phyloP scores from a whole-genome alignment of 2,797 vertebrate species.

The Kryptopterus vitreolus region DNA sequence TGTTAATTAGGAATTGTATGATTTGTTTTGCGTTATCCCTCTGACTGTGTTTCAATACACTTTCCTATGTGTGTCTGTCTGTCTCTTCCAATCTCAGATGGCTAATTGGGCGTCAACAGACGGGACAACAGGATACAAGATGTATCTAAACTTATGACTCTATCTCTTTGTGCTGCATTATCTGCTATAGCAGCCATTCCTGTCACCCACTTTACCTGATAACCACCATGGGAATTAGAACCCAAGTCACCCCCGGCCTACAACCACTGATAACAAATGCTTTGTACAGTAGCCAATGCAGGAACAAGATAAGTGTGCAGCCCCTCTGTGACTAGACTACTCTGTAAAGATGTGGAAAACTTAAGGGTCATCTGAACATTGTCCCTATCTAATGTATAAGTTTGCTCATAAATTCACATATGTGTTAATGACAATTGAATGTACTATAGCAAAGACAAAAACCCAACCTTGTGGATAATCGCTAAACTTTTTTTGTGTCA shows the following conservation, averaged over 20 bases:
- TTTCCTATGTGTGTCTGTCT: slow-evolving; percentile 24
- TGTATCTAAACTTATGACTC: slow-evolving; percentile 46
- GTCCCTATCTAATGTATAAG: not conserved
- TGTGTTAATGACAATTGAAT: not conserved
- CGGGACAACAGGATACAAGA: slow-evolving; percentile 32
- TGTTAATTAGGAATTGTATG: not conserved
- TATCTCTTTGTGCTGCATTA: slow-evolving; percentile 53
- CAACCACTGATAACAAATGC: slow-evolving; percentile 47
- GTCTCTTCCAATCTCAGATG: slow-evolving; percentile 31
- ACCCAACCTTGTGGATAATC: not conserved
- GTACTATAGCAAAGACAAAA: not conserved
- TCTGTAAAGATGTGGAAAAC: not conserved
- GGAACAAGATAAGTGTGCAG: slow-evolving; percentile 29
- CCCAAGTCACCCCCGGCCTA: slow-evolving; percentile 34
- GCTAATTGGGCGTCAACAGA: slow-evolving; percentile 39
- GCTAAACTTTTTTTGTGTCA: not conserved
- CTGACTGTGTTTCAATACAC: slow-evolving; percentile 34
- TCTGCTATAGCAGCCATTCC: slow-evolving; percentile 58
- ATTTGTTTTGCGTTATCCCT: not conserved
- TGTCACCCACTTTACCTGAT: slow-evolving; percentile 61
- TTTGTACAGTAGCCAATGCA: slow-evolving; percentile 39
- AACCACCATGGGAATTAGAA: slow-evolving; percentile 59
- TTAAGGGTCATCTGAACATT: not conserved
- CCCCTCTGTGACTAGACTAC: not conserved
- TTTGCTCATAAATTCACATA: not conserved